Conservation (phyloP, 2,888 invertebrate genomes). For the Drosophila subquinaria region DNA sequence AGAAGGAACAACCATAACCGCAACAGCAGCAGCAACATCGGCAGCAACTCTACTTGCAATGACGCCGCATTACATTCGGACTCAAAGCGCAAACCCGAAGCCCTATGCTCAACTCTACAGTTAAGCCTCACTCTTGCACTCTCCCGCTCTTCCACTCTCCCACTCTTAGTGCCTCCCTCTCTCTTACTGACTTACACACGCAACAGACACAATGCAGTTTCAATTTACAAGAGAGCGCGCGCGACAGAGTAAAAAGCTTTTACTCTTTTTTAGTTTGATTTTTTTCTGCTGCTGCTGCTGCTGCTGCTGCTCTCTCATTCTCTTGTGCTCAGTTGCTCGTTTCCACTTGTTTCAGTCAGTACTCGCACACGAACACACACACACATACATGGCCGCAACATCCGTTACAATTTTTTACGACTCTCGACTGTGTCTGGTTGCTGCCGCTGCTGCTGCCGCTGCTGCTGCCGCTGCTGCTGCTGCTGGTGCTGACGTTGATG, state of each 20-base stretch:
- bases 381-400: slow-evolving; percentile 77
- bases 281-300: not conserved
- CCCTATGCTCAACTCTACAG: slow-evolving; percentile 18
- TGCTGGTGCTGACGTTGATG: slow-evolving; percentile 60
- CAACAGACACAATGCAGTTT: slow-evolving; percentile 71
- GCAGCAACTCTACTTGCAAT: slow-evolving; percentile 34
- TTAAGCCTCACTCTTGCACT: not conserved
- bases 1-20: slow-evolving; percentile 59
- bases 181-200: slow-evolving; percentile 29
- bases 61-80: slow-evolving; percentile 54
- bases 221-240: slow-evolving; percentile 59
- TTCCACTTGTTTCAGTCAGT: slow-evolving; percentile 73
- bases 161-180: not conserved
- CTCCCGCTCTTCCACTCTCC: not conserved
- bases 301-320: slow-evolving; percentile 16
- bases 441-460: slow-evolving; percentile 28
- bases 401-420: slow-evolving; percentile 82
- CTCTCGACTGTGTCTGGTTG: slow-evolving; percentile 54
- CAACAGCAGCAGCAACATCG: slow-evolving; percentile 48
- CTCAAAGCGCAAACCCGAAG: slow-evolving; percentile 30
- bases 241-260: slow-evolving; percentile 56
- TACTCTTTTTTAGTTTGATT: slow-evolving; percentile 14
- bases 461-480: slow-evolving; percentile 33
- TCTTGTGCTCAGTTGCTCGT: slow-evolving; percentile 56
- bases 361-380: slow-evolving; percentile 18